phyloP scores from a whole-genome alignment of 2,113 vertebrate genomes.

The Vimba vimba region DNA sequence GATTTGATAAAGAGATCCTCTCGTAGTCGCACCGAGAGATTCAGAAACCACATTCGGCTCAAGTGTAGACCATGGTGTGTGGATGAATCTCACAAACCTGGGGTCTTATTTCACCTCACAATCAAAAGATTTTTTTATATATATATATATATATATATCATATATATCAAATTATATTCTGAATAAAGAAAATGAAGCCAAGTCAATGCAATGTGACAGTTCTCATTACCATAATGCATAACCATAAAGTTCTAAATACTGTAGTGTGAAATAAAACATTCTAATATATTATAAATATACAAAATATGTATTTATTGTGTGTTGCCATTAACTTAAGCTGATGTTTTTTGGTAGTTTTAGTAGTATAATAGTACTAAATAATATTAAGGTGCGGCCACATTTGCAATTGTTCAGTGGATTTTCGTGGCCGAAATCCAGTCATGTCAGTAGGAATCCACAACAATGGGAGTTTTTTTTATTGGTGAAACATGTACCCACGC shows the following conservation, averaged over 20 bases:
- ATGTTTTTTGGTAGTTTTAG: background rate
- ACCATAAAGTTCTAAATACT: background rate
- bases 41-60: background rate
- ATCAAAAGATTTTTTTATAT: background rate
- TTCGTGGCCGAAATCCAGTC: background rate
- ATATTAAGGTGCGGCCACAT: background rate
- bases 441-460: background rate
- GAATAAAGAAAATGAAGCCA: too few species aligned
- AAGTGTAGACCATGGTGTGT: background rate
- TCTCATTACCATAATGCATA: background rate
- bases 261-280: too few species aligned
- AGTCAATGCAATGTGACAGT: too few species aligned
- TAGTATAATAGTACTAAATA: background rate
- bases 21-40: background rate
- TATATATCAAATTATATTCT: too few species aligned
- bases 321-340: background rate
- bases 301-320: background rate
- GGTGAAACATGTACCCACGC: background rate
- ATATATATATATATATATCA: too few species aligned
- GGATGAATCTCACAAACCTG: background rate
- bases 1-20: conserved; percentile 33
- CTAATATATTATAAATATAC: too few species aligned
- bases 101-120: background rate
- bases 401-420: background rate
- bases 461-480: too few species aligned